A percentile compares a stretch with the other conserved stretches of the same genome.
These are phyloP conservation scores for Argya squamiceps DNA, from an alignment of 2,797 vertebrate species.

Conservation along the genomic window DNA sequence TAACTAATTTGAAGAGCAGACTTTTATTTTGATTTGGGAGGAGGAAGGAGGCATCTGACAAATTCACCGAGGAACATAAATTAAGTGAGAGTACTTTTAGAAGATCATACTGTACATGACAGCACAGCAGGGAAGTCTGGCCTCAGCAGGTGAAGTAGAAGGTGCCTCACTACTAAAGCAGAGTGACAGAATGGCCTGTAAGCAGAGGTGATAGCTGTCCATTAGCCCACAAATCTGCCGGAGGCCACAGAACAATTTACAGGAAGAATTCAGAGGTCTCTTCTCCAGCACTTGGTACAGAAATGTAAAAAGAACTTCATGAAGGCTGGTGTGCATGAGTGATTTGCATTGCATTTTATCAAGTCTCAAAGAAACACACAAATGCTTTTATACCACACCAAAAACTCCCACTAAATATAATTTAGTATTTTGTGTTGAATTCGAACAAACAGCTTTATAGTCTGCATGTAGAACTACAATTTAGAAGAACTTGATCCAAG, in stretches of 20 bases:
- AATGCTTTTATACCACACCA: neutral
- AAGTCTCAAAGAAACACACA: neutral
- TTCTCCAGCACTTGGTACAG: neutral
- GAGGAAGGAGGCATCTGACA: neutral
- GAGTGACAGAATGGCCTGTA: neutral
- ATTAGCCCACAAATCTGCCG: neutral
- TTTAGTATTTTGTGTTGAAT: neutral
- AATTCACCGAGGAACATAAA: neutral
- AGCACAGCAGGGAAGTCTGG: neutral
- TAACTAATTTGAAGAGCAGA: neutral
- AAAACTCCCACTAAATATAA: neutral
- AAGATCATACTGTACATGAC: neutral
- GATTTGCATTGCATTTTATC: neutral
- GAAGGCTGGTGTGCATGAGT: accelerated
- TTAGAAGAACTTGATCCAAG: neutral
- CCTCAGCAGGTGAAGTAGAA: neutral
- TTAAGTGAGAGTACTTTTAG: neutral
- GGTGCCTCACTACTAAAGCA: neutral
- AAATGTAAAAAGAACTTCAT: neutral
- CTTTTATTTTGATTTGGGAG: neutral
- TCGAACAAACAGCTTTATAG: neutral
- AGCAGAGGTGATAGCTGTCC: neutral
- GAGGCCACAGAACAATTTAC: neutral
- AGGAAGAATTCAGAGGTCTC: neutral
- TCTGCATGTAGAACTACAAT: neutral